Conservation (phyloP, 2,888 invertebrate genomes). For the Chaetogeoica ovagalla region DNA sequence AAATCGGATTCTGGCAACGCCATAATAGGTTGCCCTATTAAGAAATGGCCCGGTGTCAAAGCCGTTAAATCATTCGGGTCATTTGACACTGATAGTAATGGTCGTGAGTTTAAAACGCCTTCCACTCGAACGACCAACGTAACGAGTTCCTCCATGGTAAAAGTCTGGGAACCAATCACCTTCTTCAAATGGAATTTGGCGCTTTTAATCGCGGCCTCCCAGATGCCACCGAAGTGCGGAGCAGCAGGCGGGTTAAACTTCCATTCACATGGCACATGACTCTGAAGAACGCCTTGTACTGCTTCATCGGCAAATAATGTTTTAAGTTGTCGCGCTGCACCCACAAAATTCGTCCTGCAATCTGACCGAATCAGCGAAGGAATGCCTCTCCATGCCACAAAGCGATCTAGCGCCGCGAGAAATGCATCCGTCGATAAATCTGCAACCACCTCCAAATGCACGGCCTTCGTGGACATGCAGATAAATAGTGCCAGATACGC, state of each 20-base stretch:
- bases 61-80: not conserved
- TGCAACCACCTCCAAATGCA: not conserved
- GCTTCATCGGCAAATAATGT: not conserved
- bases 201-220: not conserved
- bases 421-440: too few species aligned
- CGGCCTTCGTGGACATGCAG: not conserved
- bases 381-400: not conserved
- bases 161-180: not conserved
- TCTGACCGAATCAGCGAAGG: not conserved
- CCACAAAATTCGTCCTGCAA: not conserved
- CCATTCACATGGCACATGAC: not conserved
- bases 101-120: not conserved
- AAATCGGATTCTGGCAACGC: not conserved
- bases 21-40: not conserved
- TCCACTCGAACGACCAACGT: not conserved
- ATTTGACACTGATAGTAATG: not conserved
- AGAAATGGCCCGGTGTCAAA: not conserved
- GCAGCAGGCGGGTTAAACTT: not conserved
- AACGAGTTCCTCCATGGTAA: not conserved
- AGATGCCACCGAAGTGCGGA: not conserved
- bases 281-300: not conserved
- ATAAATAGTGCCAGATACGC: not conserved
- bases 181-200: not conserved
- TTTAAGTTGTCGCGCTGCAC: not conserved
- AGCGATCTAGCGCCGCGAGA: not conserved